Evolutionary conservation across 2,888 invertebrate species (phyloP).

Genomic region (Diabrotica balteata): DNA sequence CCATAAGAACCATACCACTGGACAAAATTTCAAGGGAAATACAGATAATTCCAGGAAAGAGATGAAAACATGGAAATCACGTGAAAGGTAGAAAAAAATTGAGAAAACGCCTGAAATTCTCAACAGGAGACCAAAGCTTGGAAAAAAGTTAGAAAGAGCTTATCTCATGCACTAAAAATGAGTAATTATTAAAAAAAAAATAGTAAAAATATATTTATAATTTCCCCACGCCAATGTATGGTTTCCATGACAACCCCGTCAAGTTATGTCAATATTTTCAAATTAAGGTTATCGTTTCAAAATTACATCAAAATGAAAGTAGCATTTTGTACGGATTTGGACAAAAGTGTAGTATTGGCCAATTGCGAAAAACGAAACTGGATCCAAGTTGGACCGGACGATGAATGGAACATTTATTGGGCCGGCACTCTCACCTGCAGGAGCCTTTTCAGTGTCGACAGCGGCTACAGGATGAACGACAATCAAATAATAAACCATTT

Average conservation of each 20-base stretch:
- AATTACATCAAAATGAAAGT: constrained; percentile 59
- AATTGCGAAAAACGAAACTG: constrained; percentile 94
- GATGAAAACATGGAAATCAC: too few species aligned
- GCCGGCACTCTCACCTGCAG: constrained; percentile 90
- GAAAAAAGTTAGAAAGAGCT: too few species aligned
- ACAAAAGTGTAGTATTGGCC: constrained; percentile 89
- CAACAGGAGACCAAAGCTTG: too few species aligned
- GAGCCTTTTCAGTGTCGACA: constrained; percentile 89
- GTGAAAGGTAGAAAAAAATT: too few species aligned
- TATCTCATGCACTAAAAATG: too few species aligned
- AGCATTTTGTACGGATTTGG: constrained; percentile 84
- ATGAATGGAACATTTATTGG: constrained; percentile 98
- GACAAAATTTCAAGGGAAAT: too few species aligned
- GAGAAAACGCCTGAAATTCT: too few species aligned
- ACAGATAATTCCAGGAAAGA: too few species aligned
- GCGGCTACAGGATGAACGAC: constrained; percentile 89
- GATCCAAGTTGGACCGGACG: constrained; percentile 85
- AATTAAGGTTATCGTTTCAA: constrained; percentile 32
- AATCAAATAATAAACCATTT: constrained; percentile 96
- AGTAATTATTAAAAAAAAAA: too few species aligned
- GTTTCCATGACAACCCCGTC: constrained; percentile 26
- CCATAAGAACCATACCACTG: too few species aligned
- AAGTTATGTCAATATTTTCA: constrained; percentile 33
- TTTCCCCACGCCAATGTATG: too few species aligned
- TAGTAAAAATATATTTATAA: neutral